Base-by-base conservation (phyloP, 2,797 vertebrate species). In the Lophius americanus region DNA sequence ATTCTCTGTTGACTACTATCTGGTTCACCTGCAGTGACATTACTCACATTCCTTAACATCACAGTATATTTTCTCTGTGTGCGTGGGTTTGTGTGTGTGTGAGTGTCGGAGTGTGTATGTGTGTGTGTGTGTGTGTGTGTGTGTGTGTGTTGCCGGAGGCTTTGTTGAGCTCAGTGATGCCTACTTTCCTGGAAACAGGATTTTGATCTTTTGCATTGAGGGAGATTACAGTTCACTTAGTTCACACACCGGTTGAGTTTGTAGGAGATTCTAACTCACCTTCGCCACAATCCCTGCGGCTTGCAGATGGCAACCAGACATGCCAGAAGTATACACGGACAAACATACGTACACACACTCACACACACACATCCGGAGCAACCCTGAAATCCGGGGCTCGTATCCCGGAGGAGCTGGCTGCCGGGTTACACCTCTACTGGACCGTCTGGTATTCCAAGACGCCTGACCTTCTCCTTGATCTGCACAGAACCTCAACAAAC, bases 251-350 rank as follows among this genome's bases (percentile, higher is more conserved):
- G 14, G 49, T 36, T 51, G 55, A 60, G 71, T 76, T 56, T 77
- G 73, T 68, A 14, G 51, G 42, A 65, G 39, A 77, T 65, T 59
- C 58, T 73, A 75, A 38, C 36, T 43, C 69, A 82, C 69, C 81
- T 81, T 76, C 68, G 88, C 88, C 88, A 91, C 81, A 77, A 78
- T 88, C 88, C 87, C 85, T 54, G 73, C 69, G 65, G 87, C 69
- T 84, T 88, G 81, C 93, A 94, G 93, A 93, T 93, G 93, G 92
- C 79, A 63, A 73, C 55, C 69, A 71, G 80, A 77, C 71, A 79
- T 88, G 87, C 88, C 91, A 91, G 65, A 23, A 23, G 23, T 23
- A 23, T 23, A 23, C 23, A 23, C 23, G 23, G 23, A 23, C 23
- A 23, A 23, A 67, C 70, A 51, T 41, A 78, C 35, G 52, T 42